phyloP scores from a whole-genome alignment of 1,140 invertebrate genomes.

The Parapsyche elsis region DNA sequence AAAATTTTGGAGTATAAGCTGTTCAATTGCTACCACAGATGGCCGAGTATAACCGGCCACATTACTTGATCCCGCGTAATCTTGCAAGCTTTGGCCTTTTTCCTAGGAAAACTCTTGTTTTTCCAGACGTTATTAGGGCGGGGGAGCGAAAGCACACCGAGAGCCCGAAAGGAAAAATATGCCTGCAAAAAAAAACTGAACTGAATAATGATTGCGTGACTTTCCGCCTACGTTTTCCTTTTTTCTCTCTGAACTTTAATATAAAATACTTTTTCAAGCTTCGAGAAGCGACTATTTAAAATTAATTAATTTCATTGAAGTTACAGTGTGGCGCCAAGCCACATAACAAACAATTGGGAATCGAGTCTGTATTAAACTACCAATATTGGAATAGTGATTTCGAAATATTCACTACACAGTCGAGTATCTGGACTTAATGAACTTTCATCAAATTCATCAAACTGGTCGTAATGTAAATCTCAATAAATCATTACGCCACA shows the following conservation, averaged over 20 bases:
- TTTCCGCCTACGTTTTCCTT: not conserved
- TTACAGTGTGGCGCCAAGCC: not conserved
- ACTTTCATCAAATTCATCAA: too few relatives aligned
- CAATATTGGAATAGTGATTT: constrained; percentile 11
- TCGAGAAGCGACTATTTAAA: not conserved
- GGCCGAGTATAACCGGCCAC: constrained; percentile 37
- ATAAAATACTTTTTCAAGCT: not conserved
- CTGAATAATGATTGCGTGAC: constrained; percentile 47
- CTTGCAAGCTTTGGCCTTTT: constrained; percentile 39
- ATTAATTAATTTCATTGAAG: not conserved
- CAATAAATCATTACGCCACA: too few relatives aligned
- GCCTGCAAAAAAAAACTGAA: constrained; percentile 40
- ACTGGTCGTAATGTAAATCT: too few relatives aligned
- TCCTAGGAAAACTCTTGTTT: constrained; percentile 44
- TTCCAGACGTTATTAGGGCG: constrained; percentile 46
- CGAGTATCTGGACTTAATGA: too few relatives aligned
- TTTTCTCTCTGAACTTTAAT: not conserved
- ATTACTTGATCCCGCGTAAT: constrained; percentile 51
- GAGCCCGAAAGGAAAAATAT: constrained; percentile 29
- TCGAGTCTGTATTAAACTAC: constrained; percentile 9
- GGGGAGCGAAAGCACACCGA: constrained; percentile 9
- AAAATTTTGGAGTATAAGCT: constrained; percentile 24
- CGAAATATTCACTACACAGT: too few relatives aligned
- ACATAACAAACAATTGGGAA: not conserved
- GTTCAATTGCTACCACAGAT: constrained; percentile 48